Evolutionary conservation across 2,113 vertebrate species (phyloP), one percentile per base, ranked within the genome.

Genomic region (Seriola rivoliana): DNA sequence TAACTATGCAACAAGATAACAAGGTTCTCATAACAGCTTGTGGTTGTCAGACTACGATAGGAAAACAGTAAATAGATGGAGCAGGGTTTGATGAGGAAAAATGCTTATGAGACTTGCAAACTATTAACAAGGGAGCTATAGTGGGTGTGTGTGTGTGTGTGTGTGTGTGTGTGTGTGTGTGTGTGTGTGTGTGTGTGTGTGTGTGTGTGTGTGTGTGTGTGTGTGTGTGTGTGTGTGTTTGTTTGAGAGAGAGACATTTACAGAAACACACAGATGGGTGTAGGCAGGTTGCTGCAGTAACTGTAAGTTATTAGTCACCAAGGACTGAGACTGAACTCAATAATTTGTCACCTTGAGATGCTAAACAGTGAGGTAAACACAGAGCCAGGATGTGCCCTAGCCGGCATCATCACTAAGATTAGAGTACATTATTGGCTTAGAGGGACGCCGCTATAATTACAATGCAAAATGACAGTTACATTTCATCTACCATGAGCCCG

Each of bases 261-360:
- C 60, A 78, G 80, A 64, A 65, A 88, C 55, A 79, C 64, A 80
- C 87, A 87, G 80, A 89, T 88, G 90, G 83, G 71, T 81, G 81
- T 79, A 70, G 83, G 84, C 83, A 93, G 86, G 69, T 79, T 55
- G 58, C 81, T 72, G 72, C 78, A 85, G 70, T 84, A 85, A 84
- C 84, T 84, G 69, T 78, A 86, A 82, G 70, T 74, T 84, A 88
- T 85, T 85, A 88, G 82, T 91, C 85, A 91, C 84, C 73, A 40
- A 91, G 75, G 83, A 91, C 57, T 71, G 8, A 83, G 36, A 50
- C 78, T 83, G 75, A 78, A 78, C 72, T 82, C 84, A 89, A 78
- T 90, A 80, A 89, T 92, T 90, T 81, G 78, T 91, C 82, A 86
- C 84, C 82, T 87, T 86, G 82, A 91, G 63, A 78, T 52, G 85